Evolutionary conservation across 2,113 vertebrate genomes (phyloP), one percentile per base, ranked within the genome.

Genomic region (Dipodomys ordii): DNA sequence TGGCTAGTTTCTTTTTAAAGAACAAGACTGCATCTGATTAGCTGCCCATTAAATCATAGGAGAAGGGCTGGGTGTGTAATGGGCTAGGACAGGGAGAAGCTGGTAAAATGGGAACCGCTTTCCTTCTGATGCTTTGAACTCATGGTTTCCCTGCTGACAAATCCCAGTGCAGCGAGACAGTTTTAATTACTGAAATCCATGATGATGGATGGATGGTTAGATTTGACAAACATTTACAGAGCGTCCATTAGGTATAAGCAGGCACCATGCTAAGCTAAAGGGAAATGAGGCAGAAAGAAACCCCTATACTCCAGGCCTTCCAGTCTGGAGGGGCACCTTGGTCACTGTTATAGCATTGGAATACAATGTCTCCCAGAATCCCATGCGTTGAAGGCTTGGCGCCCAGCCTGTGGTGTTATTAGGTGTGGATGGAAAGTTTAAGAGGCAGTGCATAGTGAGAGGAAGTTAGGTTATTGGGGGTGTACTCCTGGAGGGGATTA

Each of bases 181-280:
- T 49, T 85, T 44, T 65, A 96, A 95, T 97, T 94, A 79, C 78
- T 39, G 72, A 94, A 83, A 57, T 84, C 27, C 62, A 72, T 6
- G 7, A 1, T 23, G n/a, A 74, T 1, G 6, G 53, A 57, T 23
- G 60, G 80, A 3, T 9, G 25, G 80, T 18, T 18, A 49, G 74
- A 79, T 30, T 22, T 10, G 4, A 30, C 64, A 57, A 35, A 49
- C 30, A 72, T n/a, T 79, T 62, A 20, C 13, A 83, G 87, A 44
- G 67, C 18, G 1, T 64, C 16, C 46, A 27, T 6, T 69, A 72
- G 32, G 27, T n/a, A 13, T 23, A 74, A 73, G 35, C 27, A 83
- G 67, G 49, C 30, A 8, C 74, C 53, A 3, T 3, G 28, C 32
- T 13, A n/a, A 62, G 19, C 9, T 19, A 44, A 68, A 30, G 27